phyloP scores from a whole-genome alignment of 2,113 vertebrate genomes.

The Neoarius graeffei region DNA sequence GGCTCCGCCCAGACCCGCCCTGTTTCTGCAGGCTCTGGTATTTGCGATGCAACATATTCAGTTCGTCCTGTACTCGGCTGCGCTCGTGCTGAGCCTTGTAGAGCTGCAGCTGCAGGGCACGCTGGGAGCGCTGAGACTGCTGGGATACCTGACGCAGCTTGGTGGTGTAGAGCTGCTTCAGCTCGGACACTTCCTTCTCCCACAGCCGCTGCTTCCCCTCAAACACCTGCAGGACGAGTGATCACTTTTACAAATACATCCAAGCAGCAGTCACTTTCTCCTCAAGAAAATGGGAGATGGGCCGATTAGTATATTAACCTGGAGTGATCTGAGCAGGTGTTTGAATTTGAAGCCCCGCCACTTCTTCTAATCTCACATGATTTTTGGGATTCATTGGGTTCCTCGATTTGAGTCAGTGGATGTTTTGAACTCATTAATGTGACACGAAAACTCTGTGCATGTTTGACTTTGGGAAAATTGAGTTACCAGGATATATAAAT shows the following conservation, averaged over 20 bases:
- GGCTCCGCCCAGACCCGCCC: conserved; percentile 26
- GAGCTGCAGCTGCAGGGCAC: conserved; percentile 88
- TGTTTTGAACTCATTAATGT: neutral
- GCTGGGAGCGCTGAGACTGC: conserved; percentile 89
- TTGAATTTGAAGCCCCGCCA: neutral
- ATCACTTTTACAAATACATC: neutral
- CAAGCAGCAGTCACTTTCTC: neutral
- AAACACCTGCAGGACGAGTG: conserved; percentile 75
- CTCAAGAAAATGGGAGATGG: neutral
- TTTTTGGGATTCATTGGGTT: neutral
- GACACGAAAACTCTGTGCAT: neutral
- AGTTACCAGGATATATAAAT: neutral
- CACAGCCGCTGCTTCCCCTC: conserved; percentile 94
- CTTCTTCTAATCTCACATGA: neutral
- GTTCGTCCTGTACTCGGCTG: conserved; percentile 85
- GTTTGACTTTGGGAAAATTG: neutral
- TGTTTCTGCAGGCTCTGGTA: conserved; percentile 60
- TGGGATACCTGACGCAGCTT: conserved; percentile 92
- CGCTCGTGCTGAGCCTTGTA: conserved; percentile 93
- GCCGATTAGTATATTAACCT: neutral
- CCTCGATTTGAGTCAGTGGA: neutral
- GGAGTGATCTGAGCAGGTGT: neutral
- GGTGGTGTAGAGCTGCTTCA: conserved; percentile 87
- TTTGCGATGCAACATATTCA: conserved; percentile 75
- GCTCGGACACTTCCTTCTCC: conserved; percentile 90